Percentiles rank a stretch among this genome's conserved stretches.
Evolutionary conservation across 2,888 invertebrate genomes (phyloP).

Genomic region (Julus scandinavius): DNA sequence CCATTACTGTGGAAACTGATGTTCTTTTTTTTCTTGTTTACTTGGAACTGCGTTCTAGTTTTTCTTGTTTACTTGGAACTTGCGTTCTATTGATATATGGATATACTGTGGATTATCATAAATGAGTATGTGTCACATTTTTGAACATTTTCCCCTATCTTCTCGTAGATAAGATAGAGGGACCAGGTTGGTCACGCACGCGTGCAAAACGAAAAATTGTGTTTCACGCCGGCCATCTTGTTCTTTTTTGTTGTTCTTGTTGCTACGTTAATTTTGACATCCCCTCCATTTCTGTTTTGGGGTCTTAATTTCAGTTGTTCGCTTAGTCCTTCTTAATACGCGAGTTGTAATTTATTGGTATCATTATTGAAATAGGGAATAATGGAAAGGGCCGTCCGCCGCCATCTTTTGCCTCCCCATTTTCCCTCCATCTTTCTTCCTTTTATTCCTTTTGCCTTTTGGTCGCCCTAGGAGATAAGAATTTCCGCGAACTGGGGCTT

Average conservation of each 20-base stretch:
- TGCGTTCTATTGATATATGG: too few species aligned
- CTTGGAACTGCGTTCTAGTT: too few species aligned
- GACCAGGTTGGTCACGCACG: background rate
- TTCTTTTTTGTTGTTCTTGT: background rate
- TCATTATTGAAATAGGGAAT: constrained; percentile 44
- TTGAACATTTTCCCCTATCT: too few species aligned
- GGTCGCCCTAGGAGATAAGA: constrained; percentile 31
- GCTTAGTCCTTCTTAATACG: constrained; percentile 13
- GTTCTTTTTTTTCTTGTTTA: too few species aligned
- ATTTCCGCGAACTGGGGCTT: constrained; percentile 3
- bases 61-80: too few species aligned
- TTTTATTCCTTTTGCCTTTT: background rate
- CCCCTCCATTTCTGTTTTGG: background rate
- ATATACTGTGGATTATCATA: too few species aligned
- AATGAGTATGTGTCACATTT: too few species aligned
- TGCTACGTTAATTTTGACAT: background rate
- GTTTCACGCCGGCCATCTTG: background rate
- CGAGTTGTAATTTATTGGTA: constrained; percentile 49
- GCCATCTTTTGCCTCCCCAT: background rate
- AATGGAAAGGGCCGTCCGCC: background rate
- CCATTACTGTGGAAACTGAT: too few species aligned
- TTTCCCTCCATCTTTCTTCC: background rate
- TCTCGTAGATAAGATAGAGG: too few species aligned
- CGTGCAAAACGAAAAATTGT: constrained; percentile 39
- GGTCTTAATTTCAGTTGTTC: constrained; percentile 15